A percentile compares a stretch with the other conserved stretches of the same genome.
Evolutionary conservation across 2,888 invertebrate species (phyloP).

Genomic region (Habrosyne pyritoides): DNA sequence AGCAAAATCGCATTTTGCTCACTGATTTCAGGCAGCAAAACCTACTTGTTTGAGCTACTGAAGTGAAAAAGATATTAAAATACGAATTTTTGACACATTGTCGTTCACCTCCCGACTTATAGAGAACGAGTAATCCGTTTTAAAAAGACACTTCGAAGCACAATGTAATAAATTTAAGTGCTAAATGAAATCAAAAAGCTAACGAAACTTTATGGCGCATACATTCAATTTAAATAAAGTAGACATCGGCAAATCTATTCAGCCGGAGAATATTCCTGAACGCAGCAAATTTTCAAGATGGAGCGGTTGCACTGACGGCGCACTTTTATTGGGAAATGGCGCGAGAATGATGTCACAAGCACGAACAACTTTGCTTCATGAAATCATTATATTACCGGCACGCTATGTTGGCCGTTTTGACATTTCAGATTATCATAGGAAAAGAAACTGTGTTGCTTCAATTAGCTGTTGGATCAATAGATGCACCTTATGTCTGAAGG

Average conservation of each 20-base stretch:
- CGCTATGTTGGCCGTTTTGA: no score
- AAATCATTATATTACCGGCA: no score
- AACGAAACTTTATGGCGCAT: not conserved
- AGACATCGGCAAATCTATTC: not conserved
- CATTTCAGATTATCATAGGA: no score
- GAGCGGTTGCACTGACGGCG: not conserved
- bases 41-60: no score
- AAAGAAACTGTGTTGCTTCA: no score
- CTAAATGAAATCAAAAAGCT: not conserved
- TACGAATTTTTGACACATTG: no score
- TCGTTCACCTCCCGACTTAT: not conserved
- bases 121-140: not conserved
- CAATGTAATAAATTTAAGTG: not conserved
- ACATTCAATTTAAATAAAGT: constrained; percentile 3
- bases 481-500: no score
- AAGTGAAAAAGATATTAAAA: no score
- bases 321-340: not conserved
- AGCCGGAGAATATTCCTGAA: not conserved
- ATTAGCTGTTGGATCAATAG: no score
- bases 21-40: no score
- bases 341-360: not conserved
- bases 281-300: not conserved
- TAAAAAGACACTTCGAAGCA: not conserved
- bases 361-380: not conserved
- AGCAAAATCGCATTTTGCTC: no score